phyloP scores from a whole-genome alignment of 2,113 vertebrate genomes.

The Plecotus auritus region DNA sequence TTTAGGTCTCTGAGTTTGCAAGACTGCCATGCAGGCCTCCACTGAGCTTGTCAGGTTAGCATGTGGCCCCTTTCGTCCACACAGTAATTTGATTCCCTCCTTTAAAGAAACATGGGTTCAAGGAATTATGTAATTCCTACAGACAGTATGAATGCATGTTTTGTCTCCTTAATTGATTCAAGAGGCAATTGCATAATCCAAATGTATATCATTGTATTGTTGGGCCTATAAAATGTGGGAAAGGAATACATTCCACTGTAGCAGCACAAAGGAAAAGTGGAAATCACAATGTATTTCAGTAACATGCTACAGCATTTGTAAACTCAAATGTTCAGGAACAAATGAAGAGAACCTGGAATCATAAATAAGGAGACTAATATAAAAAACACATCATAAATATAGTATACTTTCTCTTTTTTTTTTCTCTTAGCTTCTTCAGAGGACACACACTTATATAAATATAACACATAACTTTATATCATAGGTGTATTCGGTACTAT shows the following conservation, averaged over 20 bases:
- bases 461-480: not conserved
- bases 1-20: too few relatives aligned
- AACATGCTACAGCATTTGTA: not conserved
- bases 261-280: not conserved
- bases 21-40: too few relatives aligned
- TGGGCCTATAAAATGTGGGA: not conserved
- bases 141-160: not conserved
- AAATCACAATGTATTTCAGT: not conserved
- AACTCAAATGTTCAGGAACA: not conserved
- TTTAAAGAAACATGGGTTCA: not conserved
- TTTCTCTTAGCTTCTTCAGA: not conserved
- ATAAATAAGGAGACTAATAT: not conserved
- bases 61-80: not conserved
- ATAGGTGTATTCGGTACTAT: not conserved
- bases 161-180: not conserved
- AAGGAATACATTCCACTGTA: too few relatives aligned
- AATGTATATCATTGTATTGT: not conserved
- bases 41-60: too few relatives aligned
- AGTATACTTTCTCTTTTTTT: not conserved
- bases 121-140: not conserved
- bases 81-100: not conserved
- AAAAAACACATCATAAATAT: not conserved
- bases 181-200: not conserved
- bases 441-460: not conserved
- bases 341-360: not conserved